Percentiles rank a stretch among this genome's conserved stretches.
These are phyloP conservation scores for Falcaria lacertinaria DNA, from an alignment of 2,888 invertebrate genomes.

Conservation along the genomic window DNA sequence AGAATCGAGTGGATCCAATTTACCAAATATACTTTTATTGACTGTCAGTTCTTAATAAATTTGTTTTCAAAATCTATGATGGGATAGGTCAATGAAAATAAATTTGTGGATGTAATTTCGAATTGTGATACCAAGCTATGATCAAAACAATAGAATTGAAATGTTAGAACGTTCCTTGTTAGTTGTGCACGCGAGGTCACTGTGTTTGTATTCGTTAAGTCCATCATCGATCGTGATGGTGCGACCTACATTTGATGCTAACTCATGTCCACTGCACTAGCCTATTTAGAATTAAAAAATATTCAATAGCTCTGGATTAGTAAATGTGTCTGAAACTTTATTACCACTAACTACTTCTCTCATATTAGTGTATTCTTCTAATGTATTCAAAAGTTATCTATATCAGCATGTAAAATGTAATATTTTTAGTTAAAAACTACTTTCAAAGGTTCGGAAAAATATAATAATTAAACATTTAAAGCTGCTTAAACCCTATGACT, in stretches of 20 bases:
- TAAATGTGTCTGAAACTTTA: too few species aligned
- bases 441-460: too few species aligned
- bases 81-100: slow-evolving; percentile 8
- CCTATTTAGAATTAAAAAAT: not conserved
- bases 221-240: slow-evolving; percentile 30
- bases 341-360: too few species aligned
- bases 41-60: slow-evolving; percentile 26
- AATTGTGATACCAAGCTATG: slow-evolving; percentile 30
- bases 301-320: too few species aligned
- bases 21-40: slow-evolving; percentile 39
- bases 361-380: too few species aligned
- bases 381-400: too few species aligned
- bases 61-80: slow-evolving; percentile 17
- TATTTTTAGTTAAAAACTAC: too few species aligned
- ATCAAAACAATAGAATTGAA: slow-evolving; percentile 28
- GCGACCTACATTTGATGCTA: slow-evolving; percentile 29
- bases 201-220: slow-evolving; percentile 24
- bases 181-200: slow-evolving; percentile 42
- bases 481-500: too few species aligned
- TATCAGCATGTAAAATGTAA: too few species aligned
- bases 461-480: too few species aligned
- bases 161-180: slow-evolving; percentile 25
- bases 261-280: not conserved
- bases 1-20: slow-evolving; percentile 42
- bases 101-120: slow-evolving; percentile 5